Evolutionary conservation across 2,113 vertebrate genomes (phyloP).

Genomic region (Syngnathus scovelli): DNA sequence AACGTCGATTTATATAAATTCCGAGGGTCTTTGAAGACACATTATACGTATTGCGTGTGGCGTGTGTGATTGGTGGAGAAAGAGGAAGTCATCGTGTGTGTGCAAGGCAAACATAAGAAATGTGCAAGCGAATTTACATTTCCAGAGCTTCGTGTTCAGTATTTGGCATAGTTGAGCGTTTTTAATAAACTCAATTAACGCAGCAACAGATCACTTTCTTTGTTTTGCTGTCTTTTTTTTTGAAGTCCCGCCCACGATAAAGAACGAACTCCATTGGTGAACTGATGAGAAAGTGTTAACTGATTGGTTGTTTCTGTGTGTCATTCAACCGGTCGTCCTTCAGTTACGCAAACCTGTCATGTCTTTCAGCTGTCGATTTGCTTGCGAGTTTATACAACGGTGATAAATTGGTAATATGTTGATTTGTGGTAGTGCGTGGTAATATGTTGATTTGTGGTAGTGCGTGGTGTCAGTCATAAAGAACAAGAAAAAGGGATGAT

Average conservation of each 20-base stretch:
- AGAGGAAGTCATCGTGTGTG: neutral
- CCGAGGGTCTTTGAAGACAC: neutral
- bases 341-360: neutral
- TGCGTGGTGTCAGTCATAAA: no score
- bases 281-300: neutral
- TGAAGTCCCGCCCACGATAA: neutral
- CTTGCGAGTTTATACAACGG: neutral
- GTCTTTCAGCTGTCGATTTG: neutral
- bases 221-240: neutral
- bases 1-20: neutral
- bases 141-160: neutral
- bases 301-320: slow-evolving; percentile 9
- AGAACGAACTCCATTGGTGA: slow-evolving; percentile 30
- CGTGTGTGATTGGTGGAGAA: neutral
- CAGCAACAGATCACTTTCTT: neutral
- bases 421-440: neutral
- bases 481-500: neutral
- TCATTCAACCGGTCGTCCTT: neutral
- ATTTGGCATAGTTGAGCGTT: neutral
- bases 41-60: neutral
- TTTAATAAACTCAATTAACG: neutral
- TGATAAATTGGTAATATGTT: neutral
- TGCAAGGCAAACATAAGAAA: no score
- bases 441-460: neutral
- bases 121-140: neutral